Evolutionary conservation across 2,888 invertebrate genomes (phyloP), one percentile per base, ranked within the genome.

Genomic region (Platycheirus rosarum): DNA sequence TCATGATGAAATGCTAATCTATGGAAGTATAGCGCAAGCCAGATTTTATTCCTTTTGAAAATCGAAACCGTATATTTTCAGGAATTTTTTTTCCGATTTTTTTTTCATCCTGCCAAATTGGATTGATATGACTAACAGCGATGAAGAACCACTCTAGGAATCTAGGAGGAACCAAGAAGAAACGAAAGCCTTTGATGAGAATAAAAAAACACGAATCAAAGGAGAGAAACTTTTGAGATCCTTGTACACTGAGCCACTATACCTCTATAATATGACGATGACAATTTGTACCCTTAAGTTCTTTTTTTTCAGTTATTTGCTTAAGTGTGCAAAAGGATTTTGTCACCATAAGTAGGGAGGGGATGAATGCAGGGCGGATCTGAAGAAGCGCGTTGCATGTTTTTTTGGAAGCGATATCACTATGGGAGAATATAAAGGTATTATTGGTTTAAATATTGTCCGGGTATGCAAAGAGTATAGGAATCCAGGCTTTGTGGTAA

Each of bases 1-100:
- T 18, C 8, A 57, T 71, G 77, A 82, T 63, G 82, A 82, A 82
- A 82, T 80, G 80, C 80, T 80, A 80, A 80, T 76, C 76, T 76
- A 76, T 69, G 32, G 60, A 48, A 60, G 37, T 42, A 51, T 44
- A 35, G 60, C 70, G 76, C 76, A 48, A 75, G 60, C 53, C 23
- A 62, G 51, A 70, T 62, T 55, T 29, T 57, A 26, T 49, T 18
- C 55, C 65, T 75, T 82, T 82, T 82, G 82, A 82, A 82, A 82
- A 63, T 71, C 77, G 82, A 82, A 77, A 82, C 82, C 77, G 71
- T 82, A 77, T 35, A 82, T 82, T 82, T 82, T 62, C 68, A 51
- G 71, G 62, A 49, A 48, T 57, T 69, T 20, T 63, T 53, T 29
- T 49, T 20, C n/a, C n/a, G n/a, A n/a, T n/a, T n/a, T 60, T 37